Evolutionary conservation across 1,140 invertebrate genomes (phyloP).

Genomic region (Conus betulinus): DNA sequence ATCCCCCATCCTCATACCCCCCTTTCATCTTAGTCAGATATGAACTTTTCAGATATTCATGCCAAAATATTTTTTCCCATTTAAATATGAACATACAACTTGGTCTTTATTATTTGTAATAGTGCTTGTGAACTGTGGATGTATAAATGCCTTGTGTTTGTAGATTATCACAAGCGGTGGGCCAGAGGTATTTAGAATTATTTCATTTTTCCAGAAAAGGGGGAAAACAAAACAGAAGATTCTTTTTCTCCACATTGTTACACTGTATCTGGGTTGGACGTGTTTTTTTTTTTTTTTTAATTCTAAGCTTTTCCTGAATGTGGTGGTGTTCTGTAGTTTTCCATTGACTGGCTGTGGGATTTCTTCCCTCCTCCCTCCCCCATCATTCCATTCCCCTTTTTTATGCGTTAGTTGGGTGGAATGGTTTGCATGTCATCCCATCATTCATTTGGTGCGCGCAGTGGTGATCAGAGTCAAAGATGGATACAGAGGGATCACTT

Average conservation of each 20-base stretch:
- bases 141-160: conserved; percentile 9
- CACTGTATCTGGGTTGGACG: background rate
- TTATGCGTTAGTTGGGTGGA: too few relatives aligned
- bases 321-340: background rate
- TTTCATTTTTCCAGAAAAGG: background rate
- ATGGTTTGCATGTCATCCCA: too few relatives aligned
- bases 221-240: background rate
- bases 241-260: background rate
- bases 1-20: too few relatives aligned
- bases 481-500: too few relatives aligned
- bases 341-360: too few relatives aligned
- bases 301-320: background rate
- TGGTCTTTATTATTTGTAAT: background rate
- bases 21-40: too few relatives aligned
- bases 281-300: background rate
- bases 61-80: background rate
- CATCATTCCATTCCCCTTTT: too few relatives aligned
- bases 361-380: too few relatives aligned
- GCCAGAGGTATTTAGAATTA: conserved; percentile 32
- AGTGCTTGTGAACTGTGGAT: background rate
- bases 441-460: too few relatives aligned
- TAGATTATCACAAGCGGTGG: conserved; percentile 35
- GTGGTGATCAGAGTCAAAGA: too few relatives aligned
- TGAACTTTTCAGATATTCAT: too few relatives aligned
- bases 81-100: background rate